These are phyloP conservation scores for Patella vulgata DNA, from an alignment of 1,140 invertebrate species.

Conservation along the genomic window DNA sequence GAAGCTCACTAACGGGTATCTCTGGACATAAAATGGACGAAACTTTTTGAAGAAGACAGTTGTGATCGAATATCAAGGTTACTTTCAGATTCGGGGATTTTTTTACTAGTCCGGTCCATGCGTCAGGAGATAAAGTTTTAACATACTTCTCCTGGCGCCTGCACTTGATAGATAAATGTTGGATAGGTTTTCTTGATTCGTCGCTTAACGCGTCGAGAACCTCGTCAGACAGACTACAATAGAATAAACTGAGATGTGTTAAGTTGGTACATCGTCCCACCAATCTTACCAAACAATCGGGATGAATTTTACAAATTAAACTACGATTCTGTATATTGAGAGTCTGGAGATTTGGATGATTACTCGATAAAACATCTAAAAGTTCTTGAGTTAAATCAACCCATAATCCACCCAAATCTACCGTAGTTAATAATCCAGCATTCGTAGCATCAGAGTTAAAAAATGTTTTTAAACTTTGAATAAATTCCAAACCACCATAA, in stretches of 20 bases:
- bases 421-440: slow-evolving; percentile 22
- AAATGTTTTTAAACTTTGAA: slow-evolving; percentile 26
- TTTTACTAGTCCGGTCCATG: slow-evolving; percentile 39
- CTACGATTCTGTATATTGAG: slow-evolving; percentile 55
- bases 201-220: slow-evolving; percentile 43
- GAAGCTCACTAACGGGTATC: slow-evolving; percentile 51
- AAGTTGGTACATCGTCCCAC: slow-evolving; percentile 44
- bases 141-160: slow-evolving; percentile 50
- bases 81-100: slow-evolving; percentile 45
- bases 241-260: slow-evolving; percentile 43
- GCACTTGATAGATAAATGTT: slow-evolving; percentile 46
- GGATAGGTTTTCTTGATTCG: slow-evolving; percentile 28
- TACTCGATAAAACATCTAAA: slow-evolving; percentile 45
- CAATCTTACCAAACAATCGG: slow-evolving; percentile 36
- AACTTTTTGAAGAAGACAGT: slow-evolving; percentile 44
- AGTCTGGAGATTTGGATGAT: slow-evolving; percentile 45
- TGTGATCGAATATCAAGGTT: slow-evolving; percentile 55
- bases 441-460: slow-evolving; percentile 19
- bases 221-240: slow-evolving; percentile 49
- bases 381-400: slow-evolving; percentile 47
- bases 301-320: slow-evolving; percentile 47
- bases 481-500: slow-evolving; percentile 50
- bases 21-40: slow-evolving; percentile 51
- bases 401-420: slow-evolving; percentile 48
- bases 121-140: slow-evolving; percentile 37